phyloP scores from a whole-genome alignment of 2,888 invertebrate genomes.

The Lithosia quadra region DNA sequence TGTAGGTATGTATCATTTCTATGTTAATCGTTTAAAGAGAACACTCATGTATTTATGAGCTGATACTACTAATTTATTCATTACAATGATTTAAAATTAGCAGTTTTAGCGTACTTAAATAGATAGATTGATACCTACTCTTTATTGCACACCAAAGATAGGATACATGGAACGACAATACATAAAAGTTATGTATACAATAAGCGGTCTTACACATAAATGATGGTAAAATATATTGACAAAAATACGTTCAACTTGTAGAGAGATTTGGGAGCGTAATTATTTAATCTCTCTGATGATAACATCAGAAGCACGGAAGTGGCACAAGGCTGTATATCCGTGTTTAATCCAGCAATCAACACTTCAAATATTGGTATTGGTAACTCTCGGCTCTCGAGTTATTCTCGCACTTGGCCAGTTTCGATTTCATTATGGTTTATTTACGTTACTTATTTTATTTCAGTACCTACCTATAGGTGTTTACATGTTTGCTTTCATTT shows the following conservation, averaged over 20 bases:
- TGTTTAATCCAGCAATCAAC: conserved; percentile 54
- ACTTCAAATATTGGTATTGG: conserved; percentile 54
- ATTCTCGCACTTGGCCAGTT: conserved; percentile 43
- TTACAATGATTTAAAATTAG: too few relatives aligned
- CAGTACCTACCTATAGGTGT: too few relatives aligned
- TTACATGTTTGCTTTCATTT: conserved; percentile 4
- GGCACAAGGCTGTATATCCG: conserved; percentile 43
- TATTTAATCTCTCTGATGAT: conserved; percentile 1
- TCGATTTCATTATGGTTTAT: conserved; percentile 39
- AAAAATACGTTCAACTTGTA: not conserved
- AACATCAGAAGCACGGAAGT: conserved; percentile 41
- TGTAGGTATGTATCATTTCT: too few relatives aligned
- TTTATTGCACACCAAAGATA: too few relatives aligned
- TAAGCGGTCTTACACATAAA: not conserved
- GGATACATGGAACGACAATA: too few relatives aligned
- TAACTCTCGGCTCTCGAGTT: conserved; percentile 34
- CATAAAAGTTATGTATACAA: too few relatives aligned
- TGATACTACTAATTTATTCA: too few relatives aligned
- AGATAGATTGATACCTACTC: too few relatives aligned
- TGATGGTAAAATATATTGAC: not conserved
- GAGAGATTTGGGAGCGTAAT: not conserved
- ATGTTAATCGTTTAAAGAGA: too few relatives aligned
- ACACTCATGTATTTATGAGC: too few relatives aligned
- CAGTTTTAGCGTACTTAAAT: too few relatives aligned
- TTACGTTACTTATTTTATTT: conserved; percentile 5